Conservation (phyloP, 2,113 vertebrate species). For the Phodopus roborovskii region DNA sequence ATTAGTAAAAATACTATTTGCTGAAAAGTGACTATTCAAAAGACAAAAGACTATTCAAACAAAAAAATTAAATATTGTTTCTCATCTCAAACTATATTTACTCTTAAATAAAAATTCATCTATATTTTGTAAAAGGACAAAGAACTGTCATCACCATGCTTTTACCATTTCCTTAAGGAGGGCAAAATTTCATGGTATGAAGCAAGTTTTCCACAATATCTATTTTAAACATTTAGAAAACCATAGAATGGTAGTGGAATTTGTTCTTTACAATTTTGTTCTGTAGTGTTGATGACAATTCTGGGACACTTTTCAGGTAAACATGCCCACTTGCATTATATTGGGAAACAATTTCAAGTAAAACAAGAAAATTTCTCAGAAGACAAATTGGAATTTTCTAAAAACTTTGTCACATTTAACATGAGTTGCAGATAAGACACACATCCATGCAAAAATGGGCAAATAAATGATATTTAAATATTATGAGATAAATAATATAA, state of each 20-base stretch:
- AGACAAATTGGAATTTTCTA: not conserved
- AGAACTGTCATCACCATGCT: not conserved
- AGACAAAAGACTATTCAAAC: constrained; percentile 18
- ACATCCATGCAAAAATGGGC: not conserved
- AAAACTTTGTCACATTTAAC: constrained; percentile 21
- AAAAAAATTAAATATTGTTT: not conserved
- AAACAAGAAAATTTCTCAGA: constrained; percentile 31
- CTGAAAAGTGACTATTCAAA: not conserved
- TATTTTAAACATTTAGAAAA: constrained; percentile 56
- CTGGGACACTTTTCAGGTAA: constrained; percentile 18
- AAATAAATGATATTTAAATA: not conserved
- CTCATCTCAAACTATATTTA: constrained; percentile 24
- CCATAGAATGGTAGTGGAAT: not conserved
- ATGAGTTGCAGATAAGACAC: not conserved
- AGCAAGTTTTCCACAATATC: constrained; percentile 41
- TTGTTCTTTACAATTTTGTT: constrained; percentile 41
- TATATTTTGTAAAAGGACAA: not conserved
- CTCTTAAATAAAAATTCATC: constrained; percentile 36
- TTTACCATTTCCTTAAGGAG: constrained; percentile 23
- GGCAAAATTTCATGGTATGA: constrained; percentile 55
- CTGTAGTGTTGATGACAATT: constrained; percentile 55
- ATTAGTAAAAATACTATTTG: constrained; percentile 23
- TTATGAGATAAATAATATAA: not conserved
- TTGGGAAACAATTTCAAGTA: constrained; percentile 28
- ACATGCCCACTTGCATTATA: constrained; percentile 37